A percentile compares a stretch with the other conserved stretches of the same genome.
These are phyloP conservation scores for Stramonita haemastoma DNA, from an alignment of 2,888 invertebrate species.

Conservation along the genomic window DNA sequence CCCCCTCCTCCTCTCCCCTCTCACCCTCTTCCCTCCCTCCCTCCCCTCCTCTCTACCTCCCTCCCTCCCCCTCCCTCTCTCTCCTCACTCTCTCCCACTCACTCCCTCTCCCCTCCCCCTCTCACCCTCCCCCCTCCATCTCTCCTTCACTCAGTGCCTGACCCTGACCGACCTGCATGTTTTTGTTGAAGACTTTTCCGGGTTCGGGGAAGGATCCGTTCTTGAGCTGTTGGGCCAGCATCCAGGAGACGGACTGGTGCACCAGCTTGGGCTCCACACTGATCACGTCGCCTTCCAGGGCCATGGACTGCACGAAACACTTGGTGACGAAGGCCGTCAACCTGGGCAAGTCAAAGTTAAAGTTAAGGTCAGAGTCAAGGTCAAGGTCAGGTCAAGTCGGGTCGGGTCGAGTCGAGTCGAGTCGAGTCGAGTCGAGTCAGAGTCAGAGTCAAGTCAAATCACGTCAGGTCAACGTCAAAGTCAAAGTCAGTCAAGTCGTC, in stretches of 20 bases:
- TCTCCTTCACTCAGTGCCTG: not conserved
- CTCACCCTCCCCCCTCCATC: not conserved
- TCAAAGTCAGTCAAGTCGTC: no score
- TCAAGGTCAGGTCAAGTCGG: no score
- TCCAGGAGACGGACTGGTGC: conserved; percentile 86
- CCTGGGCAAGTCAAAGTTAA: conserved; percentile 79
- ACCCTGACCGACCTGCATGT: conserved; percentile 83
- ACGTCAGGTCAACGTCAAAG: no score
- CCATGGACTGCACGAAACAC: conserved; percentile 85
- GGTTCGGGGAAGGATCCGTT: conserved; percentile 88
- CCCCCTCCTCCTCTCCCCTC: not conserved
- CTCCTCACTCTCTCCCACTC: not conserved
- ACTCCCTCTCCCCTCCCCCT: not conserved
- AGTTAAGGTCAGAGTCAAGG: no score
- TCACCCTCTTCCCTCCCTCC: not conserved
- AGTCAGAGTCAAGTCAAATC: no score
- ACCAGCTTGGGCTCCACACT: conserved; percentile 84
- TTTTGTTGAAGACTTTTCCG: conserved; percentile 84
- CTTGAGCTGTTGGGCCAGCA: conserved; percentile 84
- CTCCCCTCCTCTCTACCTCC: not conserved
- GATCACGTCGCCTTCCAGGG: conserved; percentile 79
- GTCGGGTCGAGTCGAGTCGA: no score
- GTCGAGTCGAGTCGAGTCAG: no score
- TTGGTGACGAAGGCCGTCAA: conserved; percentile 90
- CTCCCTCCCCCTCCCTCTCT: not conserved